A percentile compares a stretch with the other conserved stretches of the same genome.
These are phyloP conservation scores for Trisateles emortualis DNA, from an alignment of 2,888 invertebrate genomes.

Conservation along the genomic window DNA sequence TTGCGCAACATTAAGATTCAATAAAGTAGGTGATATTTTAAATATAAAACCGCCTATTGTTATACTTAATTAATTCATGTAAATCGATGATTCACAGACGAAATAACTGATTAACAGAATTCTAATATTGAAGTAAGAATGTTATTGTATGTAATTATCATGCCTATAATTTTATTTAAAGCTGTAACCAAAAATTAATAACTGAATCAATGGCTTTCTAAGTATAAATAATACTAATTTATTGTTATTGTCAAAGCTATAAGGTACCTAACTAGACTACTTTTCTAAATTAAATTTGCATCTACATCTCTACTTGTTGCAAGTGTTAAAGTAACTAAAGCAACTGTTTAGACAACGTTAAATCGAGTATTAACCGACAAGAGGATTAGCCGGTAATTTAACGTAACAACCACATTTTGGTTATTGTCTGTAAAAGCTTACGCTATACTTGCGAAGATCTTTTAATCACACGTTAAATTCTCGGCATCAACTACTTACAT, in stretches of 20 bases:
- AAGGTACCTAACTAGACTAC: too few species aligned
- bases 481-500: not conserved
- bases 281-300: not conserved
- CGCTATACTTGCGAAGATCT: constrained; percentile 1
- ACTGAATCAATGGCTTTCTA: too few species aligned
- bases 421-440: constrained; percentile 4
- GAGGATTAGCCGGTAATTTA: constrained; percentile 2
- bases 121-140: too few species aligned
- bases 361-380: not conserved
- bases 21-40: not conserved
- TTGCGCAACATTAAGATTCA: not conserved
- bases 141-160: too few species aligned
- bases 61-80: too few species aligned
- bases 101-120: too few species aligned
- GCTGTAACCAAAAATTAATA: too few species aligned
- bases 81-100: too few species aligned
- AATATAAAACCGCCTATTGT: too few species aligned
- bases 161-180: too few species aligned
- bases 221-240: too few species aligned
- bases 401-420: constrained; percentile 1
- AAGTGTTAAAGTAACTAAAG: not conserved
- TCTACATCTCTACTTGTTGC: not conserved
- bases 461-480: constrained; percentile 11
- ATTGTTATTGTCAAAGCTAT: too few species aligned
- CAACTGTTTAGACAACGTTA: not conserved